These are phyloP conservation scores for Phenganax stokvisi DNA, from an alignment of 92 coral and sea anemone species.

Conservation along the genomic window DNA sequence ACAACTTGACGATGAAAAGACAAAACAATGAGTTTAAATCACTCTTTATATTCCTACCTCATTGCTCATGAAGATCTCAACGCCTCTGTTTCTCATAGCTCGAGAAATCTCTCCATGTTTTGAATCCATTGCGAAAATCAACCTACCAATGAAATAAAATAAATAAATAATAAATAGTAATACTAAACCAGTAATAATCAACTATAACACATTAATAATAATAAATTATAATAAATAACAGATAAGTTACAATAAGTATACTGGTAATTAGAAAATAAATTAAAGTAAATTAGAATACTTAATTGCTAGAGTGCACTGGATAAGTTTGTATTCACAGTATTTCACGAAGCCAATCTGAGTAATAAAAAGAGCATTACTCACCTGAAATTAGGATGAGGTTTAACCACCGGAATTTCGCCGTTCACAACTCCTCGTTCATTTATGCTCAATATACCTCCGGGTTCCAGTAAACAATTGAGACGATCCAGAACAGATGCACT, in stretches of 20 bases:
- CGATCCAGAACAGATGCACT: constrained; percentile 96
- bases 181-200: no score
- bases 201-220: no score
- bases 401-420: constrained; percentile 80
- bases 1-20: background rate
- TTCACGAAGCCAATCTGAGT: background rate
- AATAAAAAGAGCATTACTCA: constrained; percentile 1
- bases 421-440: constrained; percentile 95
- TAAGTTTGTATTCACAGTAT: background rate
- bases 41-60: constrained; percentile 54
- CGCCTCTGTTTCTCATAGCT: constrained; percentile 98
- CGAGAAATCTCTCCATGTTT: constrained; percentile 92
- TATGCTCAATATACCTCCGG: constrained; percentile 73
- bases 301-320: no score
- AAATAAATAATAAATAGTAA: no score
- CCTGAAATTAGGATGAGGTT: constrained; percentile 94
- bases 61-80: constrained; percentile 75
- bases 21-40: background rate
- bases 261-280: no score
- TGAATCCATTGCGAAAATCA: constrained; percentile 89
- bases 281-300: no score
- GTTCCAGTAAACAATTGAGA: constrained; percentile 84
- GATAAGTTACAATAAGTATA: no score
- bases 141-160: constrained; percentile 42
- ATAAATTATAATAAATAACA: no score